Percentiles rank a stretch among this genome's conserved stretches.
Evolutionary conservation across 1,140 invertebrate genomes (phyloP).

Genomic region (Orius insidiosus): DNA sequence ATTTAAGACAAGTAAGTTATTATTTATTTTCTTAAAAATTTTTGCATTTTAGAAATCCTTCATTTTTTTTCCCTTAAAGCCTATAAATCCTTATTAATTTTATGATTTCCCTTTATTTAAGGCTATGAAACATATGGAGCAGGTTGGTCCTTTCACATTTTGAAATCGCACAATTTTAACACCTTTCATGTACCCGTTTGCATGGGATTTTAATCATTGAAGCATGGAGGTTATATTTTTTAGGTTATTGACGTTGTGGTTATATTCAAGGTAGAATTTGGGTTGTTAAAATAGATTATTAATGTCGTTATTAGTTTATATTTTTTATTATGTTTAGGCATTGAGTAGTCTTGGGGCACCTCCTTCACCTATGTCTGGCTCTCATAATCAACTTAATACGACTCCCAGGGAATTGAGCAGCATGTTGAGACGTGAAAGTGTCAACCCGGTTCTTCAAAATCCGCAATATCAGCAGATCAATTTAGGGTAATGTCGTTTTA

Average conservation of each 20-base stretch:
- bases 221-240: no score
- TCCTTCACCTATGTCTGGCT: constrained; percentile 6
- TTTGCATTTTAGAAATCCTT: constrained; percentile 1
- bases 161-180: no score
- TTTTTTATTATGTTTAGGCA: constrained; percentile 33
- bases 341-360: constrained; percentile 42
- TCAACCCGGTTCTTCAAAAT: constrained; percentile 16
- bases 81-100: no score
- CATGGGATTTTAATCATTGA: no score
- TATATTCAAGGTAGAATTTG: no score
- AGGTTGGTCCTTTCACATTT: constrained; percentile 28
- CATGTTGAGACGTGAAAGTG: constrained; percentile 42
- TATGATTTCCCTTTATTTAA: constrained; percentile 25
- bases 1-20: constrained; percentile 82
- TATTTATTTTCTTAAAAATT: constrained; percentile 7
- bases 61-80: no score
- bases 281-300: no score
- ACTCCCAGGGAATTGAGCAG: constrained; percentile 22
- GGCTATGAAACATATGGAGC: constrained; percentile 81
- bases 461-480: constrained; percentile 19
- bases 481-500: constrained; percentile 16
- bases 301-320: constrained; percentile 12
- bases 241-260: no score
- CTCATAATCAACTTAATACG: constrained; percentile 8
- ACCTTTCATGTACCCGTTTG: no score